A percentile compares a stretch with the other conserved stretches of the same genome.
phyloP scores from a whole-genome alignment of 2,113 vertebrate species.

The Oryctolagus cuniculus region mOryCun1.1 NC_091452.1:20913501-20914000 shows the following conservation, averaged over 20 bases:
- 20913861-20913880: neutral
- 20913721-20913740: neutral
- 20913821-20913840: neutral
- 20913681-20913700: neutral
- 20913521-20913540: neutral
- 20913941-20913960: neutral
- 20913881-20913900: neutral
- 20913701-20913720: neutral
- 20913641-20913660: neutral
- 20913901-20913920: rapidly evolving
- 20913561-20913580: too few relatives aligned
- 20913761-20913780: neutral
- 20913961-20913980: neutral
- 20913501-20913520: too few relatives aligned
- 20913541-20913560: neutral
- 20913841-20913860: neutral
- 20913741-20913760: rapidly evolving
- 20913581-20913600: neutral
- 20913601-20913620: neutral
- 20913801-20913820: neutral
- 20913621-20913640: neutral
- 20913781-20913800: neutral
- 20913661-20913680: neutral
- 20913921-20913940: neutral
- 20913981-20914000: rapidly evolving